phyloP scores from a whole-genome alignment of 2,888 invertebrate species.

The Ellobium chinense region DNA sequence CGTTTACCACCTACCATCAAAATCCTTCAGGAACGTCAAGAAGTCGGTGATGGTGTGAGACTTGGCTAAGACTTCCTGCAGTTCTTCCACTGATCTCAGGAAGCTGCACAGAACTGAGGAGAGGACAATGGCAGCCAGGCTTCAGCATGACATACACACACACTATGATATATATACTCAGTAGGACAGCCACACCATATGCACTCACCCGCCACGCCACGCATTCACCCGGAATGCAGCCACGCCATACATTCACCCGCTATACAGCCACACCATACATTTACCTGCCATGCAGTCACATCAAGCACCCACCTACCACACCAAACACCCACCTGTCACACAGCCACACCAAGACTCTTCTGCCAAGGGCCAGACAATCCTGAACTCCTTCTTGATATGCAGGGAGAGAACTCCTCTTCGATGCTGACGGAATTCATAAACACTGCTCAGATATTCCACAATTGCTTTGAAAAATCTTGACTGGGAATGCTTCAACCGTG shows the following conservation, averaged over 20 bases:
- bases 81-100: constrained; percentile 27
- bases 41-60: constrained; percentile 29
- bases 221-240: too few species aligned
- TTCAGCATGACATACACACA: too few species aligned
- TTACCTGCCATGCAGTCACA: too few species aligned
- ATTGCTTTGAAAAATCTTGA: constrained; percentile 28
- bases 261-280: too few species aligned
- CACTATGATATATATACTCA: too few species aligned
- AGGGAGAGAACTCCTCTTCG: not conserved
- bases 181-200: too few species aligned
- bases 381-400: not conserved
- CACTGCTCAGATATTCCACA: constrained; percentile 20
- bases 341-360: constrained; percentile 20
- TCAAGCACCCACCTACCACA: too few species aligned
- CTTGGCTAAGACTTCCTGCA: constrained; percentile 26
- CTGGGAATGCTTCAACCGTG: constrained; percentile 31
- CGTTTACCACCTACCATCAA: constrained; percentile 22
- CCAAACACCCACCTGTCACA: constrained; percentile 31
- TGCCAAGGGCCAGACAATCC: constrained; percentile 17
- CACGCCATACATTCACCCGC: too few species aligned
- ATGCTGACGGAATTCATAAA: constrained; percentile 17
- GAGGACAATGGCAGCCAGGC: too few species aligned
- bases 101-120: constrained; percentile 32
- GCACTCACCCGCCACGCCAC: too few species aligned
- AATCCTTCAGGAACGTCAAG: constrained; percentile 9